Base-by-base conservation (phyloP, 2,113 vertebrate species). In the Dolichallabes microphthalmus region DNA sequence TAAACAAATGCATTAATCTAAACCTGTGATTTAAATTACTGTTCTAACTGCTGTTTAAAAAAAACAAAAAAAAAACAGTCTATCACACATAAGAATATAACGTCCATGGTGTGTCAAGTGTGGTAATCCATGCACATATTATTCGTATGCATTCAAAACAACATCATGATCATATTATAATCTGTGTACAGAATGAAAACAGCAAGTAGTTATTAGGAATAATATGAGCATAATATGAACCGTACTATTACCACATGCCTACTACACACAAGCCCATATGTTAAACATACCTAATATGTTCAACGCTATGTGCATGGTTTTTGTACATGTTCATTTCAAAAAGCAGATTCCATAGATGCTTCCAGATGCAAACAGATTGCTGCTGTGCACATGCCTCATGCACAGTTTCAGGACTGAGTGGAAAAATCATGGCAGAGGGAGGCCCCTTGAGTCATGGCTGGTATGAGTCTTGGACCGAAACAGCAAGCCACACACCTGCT, bases 401-500 rank as follows among this genome's bases (percentile, higher is more conserved):
- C 73, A 80, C 66, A 71, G 64, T 69, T 82, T 83, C 77, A 82
- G 39, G 27, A 60, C 8, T 55, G 64, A 89, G 91, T 92, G 93
- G 94, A 94, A 94, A 93, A 86, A 90, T 90, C 88, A 80, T 89
- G 84, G 64, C 30, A 79, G 53, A 88, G 25, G 25, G 35, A 91
- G 89, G 85, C 87, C 89, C 83, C 8, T 79, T 92, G 92, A 94
- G 91, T 94, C 92, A 93, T 35, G 73, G 81, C 88, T 87, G 87
- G 86, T 88, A 91, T 90, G 89, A 61, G 73, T 91, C 90, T 82
- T 91, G 89, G 89, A 90, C 86, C 71, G 58, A 90, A 87, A 89
- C 86, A 74, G 85, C 61, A 30, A 69, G 50, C 79, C 89, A 82
- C 86, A 93, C 93, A 94, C 93, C 93, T 94, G 93, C 92, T 92